These are phyloP conservation scores for Didymodactylos carnosus DNA, from an alignment of 2,888 invertebrate species.

Conservation along the genomic window DNA sequence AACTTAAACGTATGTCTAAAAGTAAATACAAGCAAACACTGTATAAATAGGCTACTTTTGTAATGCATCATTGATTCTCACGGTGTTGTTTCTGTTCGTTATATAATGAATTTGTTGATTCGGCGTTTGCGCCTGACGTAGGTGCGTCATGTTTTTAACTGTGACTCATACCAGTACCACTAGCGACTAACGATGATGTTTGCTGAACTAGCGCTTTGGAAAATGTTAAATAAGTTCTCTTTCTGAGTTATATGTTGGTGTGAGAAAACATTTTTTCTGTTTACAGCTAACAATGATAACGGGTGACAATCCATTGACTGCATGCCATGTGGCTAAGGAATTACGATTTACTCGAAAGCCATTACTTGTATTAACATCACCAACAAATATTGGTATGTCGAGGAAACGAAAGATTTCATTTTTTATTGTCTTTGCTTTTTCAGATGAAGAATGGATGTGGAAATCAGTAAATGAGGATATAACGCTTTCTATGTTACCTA, in stretches of 20 bases:
- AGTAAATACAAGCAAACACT: no score
- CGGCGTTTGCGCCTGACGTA: no score
- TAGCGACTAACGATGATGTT: no score
- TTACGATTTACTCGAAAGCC: constrained; percentile 46
- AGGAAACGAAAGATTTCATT: background rate
- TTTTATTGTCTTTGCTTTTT: background rate
- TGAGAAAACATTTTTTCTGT: constrained; percentile 41
- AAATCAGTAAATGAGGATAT: constrained; percentile 35
- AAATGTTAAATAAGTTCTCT: no score
- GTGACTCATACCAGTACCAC: no score
- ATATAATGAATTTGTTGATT: no score
- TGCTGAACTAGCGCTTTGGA: no score
- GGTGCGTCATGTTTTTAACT: no score
- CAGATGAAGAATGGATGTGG: constrained; percentile 30
- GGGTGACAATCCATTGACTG: constrained; percentile 93
- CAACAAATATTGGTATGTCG: background rate
- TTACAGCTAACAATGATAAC: constrained; percentile 62
- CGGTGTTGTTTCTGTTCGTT: no score
- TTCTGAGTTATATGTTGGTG: constrained; percentile 15
- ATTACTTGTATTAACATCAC: background rate
- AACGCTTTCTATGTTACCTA: constrained; percentile 17
- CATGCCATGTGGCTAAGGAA: constrained; percentile 90
- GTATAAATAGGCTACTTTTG: no score
- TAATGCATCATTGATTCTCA: no score
- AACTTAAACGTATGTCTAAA: no score